These are phyloP conservation scores for Hyppa rectilinea DNA, from an alignment of 2,888 invertebrate genomes.

Conservation along the genomic window DNA sequence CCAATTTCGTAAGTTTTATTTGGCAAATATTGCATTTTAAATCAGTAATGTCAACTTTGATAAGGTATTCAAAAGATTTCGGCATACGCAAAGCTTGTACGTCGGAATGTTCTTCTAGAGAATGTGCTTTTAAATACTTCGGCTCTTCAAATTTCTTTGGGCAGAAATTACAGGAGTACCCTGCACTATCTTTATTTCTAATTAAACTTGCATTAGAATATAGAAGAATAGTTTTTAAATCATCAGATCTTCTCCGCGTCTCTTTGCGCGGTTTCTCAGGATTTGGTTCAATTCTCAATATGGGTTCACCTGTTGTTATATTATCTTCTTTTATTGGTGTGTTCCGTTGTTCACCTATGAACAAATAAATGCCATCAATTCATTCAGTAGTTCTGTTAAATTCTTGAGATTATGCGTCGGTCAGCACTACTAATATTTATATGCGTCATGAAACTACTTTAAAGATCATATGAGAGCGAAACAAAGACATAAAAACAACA, in stretches of 20 bases:
- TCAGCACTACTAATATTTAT: neutral
- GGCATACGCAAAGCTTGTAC: slow-evolving; percentile 62
- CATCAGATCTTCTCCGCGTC: slow-evolving; percentile 52
- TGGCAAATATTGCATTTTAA: slow-evolving; percentile 71
- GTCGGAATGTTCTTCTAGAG: slow-evolving; percentile 65
- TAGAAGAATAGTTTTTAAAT: slow-evolving; percentile 63
- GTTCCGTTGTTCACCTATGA: slow-evolving; percentile 60
- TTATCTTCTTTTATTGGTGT: slow-evolving; percentile 56
- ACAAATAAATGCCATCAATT: slow-evolving; percentile 61
- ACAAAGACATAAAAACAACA: neutral
- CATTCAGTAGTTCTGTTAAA: slow-evolving; percentile 14
- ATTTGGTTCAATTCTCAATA: slow-evolving; percentile 3
- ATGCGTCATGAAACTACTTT: neutral
- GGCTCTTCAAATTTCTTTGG: slow-evolving; percentile 65
- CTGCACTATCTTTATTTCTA: slow-evolving; percentile 62
- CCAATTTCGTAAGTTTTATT: slow-evolving; percentile 27
- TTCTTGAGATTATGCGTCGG: slow-evolving; percentile 2
- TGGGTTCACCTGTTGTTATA: slow-evolving; percentile 6
- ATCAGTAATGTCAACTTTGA: slow-evolving; percentile 72
- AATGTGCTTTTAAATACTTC: slow-evolving; percentile 69
- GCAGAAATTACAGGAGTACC: slow-evolving; percentile 71
- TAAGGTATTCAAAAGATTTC: slow-evolving; percentile 61
- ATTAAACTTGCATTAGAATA: slow-evolving; percentile 70
- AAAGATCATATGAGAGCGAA: slow-evolving; percentile 16
- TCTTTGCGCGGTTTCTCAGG: slow-evolving; percentile 26